Conservation (phyloP, 2,113 vertebrate species). For the Progne subis region DNA sequence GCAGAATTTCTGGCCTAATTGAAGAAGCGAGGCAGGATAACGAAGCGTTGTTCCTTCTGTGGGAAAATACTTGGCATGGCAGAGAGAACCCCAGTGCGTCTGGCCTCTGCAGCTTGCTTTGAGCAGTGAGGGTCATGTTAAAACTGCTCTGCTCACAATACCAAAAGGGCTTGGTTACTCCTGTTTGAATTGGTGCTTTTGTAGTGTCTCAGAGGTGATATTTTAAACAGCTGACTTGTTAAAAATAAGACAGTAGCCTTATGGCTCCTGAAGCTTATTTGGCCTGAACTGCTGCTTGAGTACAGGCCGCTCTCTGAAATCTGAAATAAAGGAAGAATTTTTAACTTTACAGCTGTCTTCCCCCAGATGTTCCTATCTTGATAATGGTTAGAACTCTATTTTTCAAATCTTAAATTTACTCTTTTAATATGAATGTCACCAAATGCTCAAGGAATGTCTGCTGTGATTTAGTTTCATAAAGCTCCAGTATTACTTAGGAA, state of each 20-base stretch:
- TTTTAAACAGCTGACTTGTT: background rate
- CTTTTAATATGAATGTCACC: background rate
- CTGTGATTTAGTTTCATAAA: background rate
- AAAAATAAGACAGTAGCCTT: background rate
- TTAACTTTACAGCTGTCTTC: background rate
- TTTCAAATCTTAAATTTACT: background rate
- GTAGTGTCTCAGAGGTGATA: background rate
- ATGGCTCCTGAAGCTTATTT: background rate
- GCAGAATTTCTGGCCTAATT: background rate
- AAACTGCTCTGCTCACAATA: accelerated
- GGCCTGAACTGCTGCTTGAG: background rate
- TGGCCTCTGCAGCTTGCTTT: background rate
- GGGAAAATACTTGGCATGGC: background rate
- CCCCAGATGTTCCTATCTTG: background rate
- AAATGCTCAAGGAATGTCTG: background rate
- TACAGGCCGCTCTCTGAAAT: background rate
- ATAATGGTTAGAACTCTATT: background rate
- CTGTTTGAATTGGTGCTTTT: background rate
- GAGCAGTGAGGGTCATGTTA: background rate
- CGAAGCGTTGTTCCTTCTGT: accelerated
- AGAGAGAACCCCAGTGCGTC: accelerated
- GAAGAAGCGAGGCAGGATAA: background rate
- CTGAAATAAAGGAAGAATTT: background rate
- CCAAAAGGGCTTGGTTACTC: background rate
- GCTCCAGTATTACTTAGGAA: background rate